A percentile compares a stretch with the other conserved stretches of the same genome.
Evolutionary conservation across 2,797 vertebrate genomes (phyloP).

Genomic region (Nannoperca australis): DNA sequence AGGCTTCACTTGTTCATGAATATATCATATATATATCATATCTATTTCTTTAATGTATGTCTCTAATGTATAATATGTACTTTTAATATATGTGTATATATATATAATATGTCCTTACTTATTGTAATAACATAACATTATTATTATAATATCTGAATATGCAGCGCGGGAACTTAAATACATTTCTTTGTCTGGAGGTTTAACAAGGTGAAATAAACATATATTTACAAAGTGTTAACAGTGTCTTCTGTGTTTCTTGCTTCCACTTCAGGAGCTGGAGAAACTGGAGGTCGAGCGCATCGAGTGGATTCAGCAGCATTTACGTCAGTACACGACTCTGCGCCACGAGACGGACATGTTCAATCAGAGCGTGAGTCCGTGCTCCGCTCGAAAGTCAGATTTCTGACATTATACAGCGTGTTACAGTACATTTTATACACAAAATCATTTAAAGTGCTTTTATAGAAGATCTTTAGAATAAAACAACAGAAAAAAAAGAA

Average conservation of each 20-base stretch:
- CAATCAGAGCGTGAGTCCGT: conserved; percentile 96
- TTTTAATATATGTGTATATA: background rate
- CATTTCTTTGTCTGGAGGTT: background rate
- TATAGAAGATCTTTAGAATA: too few relatives aligned
- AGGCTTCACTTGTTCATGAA: too few relatives aligned
- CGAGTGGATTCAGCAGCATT: conserved; percentile 96
- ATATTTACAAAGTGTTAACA: background rate
- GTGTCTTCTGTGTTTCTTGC: background rate
- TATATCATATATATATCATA: too few relatives aligned
- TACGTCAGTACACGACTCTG: conserved; percentile 96
- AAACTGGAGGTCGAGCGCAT: conserved; percentile 96
- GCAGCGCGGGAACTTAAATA: background rate
- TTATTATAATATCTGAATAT: background rate
- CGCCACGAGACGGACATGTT: conserved; percentile 99
- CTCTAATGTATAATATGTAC: too few relatives aligned
- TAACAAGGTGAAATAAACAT: background rate
- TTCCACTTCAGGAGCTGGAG: conserved; percentile 92
- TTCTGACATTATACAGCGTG: too few relatives aligned
- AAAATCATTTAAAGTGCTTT: too few relatives aligned
- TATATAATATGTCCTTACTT: background rate
- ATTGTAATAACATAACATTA: background rate
- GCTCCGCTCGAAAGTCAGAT: too few relatives aligned
- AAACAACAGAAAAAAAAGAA: too few relatives aligned
- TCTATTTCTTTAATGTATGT: too few relatives aligned
- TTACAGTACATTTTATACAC: too few relatives aligned